Evolutionary conservation across 1,140 invertebrate genomes (phyloP), one percentile per base, ranked within the genome.

Genomic region (Tetramorium alpestre): DNA sequence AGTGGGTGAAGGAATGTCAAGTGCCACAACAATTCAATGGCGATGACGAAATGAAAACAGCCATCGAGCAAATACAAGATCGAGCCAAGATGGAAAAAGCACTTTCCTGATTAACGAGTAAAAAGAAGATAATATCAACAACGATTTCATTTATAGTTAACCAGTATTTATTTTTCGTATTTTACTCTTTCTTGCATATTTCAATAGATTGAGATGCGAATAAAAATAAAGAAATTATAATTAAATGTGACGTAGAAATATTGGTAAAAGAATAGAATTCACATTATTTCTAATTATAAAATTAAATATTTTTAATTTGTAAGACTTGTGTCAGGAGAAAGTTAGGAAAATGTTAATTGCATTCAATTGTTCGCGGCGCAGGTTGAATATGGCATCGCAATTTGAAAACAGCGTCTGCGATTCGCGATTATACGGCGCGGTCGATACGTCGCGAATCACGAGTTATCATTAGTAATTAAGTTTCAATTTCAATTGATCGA

Each of bases 401-500:
- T 80, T 65, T 65, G 18, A 3, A 64, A 69, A 58, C 10, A 22
- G 41, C 65, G 22, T 44, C 16, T 13, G 13, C 67, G 47, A 10
- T 73, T 84, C 5, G 22, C 7, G 16, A 81, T 33, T 64, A 10
- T 13, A n/a, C 22, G 10, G n/a, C 16, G 13, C 22, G 25, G 38
- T 73, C 54, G 54, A 49, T 49, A 25, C 41, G 44, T 4, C 25
- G 41, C 44, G 7, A 60, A 72, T 73, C 22, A 54, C 38, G 38
- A 82, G 33, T 84, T 73, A 49, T 41, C 28, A 72, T 47, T 72
- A 58, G 22, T 73, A 75, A 84, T 75, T 75, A 75, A 44, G 47
- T 84, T 60, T 73, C 54, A 82, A 60, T 82, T 82, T 82, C 25
- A 60, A 75, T 75, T 64, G 69, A 75, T 75, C 54, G 69, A 44